A percentile compares a stretch with the other conserved stretches of the same genome.
Evolutionary conservation across 2,113 vertebrate species (phyloP).

Genomic region (Dissostichus mawsoni): DNA sequence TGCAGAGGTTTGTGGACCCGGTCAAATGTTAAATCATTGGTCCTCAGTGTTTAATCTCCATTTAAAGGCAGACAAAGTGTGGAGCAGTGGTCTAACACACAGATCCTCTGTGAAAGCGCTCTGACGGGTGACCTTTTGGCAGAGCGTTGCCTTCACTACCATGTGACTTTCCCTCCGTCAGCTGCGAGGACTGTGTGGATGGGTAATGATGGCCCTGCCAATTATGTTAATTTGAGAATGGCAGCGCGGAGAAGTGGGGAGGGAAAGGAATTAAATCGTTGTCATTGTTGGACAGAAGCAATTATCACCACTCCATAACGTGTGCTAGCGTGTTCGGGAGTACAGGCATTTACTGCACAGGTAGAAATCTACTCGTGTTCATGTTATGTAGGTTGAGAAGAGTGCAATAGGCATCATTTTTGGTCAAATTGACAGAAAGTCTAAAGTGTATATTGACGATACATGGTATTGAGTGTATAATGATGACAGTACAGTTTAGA

Average conservation of each 20-base stretch:
- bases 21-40: slow-evolving; percentile 30
- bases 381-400: not conserved
- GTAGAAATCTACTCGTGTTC: not conserved
- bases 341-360: not conserved
- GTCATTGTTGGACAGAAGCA: slow-evolving; percentile 16
- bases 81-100: slow-evolving; percentile 10
- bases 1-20: slow-evolving; percentile 9
- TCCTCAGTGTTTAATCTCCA: slow-evolving; percentile 32
- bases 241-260: slow-evolving; percentile 7
- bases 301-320: not conserved
- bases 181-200: slow-evolving; percentile 9
- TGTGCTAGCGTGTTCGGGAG: not conserved
- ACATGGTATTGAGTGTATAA: too few relatives aligned
- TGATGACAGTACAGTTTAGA: too few relatives aligned
- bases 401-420: not conserved
- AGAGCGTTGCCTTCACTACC: not conserved
- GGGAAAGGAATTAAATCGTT: slow-evolving; percentile 24
- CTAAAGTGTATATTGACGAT: too few relatives aligned
- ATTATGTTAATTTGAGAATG: slow-evolving; percentile 22
- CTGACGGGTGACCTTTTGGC: slow-evolving; percentile 51
- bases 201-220: slow-evolving; percentile 34
- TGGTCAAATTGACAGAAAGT: too few relatives aligned
- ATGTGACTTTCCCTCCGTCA: slow-evolving; percentile 28
- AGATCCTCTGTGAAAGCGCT: slow-evolving; percentile 28
- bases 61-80: slow-evolving; percentile 29